phyloP scores from a whole-genome alignment of 1,140 invertebrate genomes.

The Leptinotarsa undecemlineata region DNA sequence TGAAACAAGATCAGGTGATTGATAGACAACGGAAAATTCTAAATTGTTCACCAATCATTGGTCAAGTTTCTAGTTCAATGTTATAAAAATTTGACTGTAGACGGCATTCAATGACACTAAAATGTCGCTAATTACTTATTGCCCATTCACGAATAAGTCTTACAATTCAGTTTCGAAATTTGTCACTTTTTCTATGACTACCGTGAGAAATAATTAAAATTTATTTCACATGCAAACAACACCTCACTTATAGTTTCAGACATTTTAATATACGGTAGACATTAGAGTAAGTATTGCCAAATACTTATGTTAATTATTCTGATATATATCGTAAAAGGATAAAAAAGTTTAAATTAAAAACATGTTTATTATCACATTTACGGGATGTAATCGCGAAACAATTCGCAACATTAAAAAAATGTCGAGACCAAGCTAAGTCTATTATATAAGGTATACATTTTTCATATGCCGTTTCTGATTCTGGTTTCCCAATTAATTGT shows the following conservation, averaged over 20 bases:
- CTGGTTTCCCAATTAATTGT: conserved; percentile 20
- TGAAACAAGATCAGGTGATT: too few species aligned
- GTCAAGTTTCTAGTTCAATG: too few species aligned
- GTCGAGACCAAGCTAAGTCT: conserved; percentile 21
- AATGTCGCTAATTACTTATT: too few species aligned
- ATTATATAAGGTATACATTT: conserved; percentile 22
- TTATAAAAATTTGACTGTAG: too few species aligned
- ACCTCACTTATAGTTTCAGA: conserved; percentile 11
- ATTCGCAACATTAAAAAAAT: conserved; percentile 20
- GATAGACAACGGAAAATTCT: too few species aligned
- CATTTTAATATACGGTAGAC: conserved; percentile 5
- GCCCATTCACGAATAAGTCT: too few species aligned
- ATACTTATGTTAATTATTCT: conserved; percentile 26
- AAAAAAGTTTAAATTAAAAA: conserved; percentile 48
- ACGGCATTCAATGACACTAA: too few species aligned
- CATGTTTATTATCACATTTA: conserved; percentile 54
- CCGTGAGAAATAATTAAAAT: conserved; percentile 3
- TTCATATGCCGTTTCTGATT: conserved; percentile 24
- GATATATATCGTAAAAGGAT: conserved; percentile 41
- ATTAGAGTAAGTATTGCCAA: conserved; percentile 22
- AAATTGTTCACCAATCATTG: too few species aligned
- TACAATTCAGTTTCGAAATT: not conserved
- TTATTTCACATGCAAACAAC: conserved; percentile 13
- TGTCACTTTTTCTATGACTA: not conserved
- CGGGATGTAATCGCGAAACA: conserved; percentile 38